Conservation (phyloP, 2,797 vertebrate species). For the Danionella dracula region DNA sequence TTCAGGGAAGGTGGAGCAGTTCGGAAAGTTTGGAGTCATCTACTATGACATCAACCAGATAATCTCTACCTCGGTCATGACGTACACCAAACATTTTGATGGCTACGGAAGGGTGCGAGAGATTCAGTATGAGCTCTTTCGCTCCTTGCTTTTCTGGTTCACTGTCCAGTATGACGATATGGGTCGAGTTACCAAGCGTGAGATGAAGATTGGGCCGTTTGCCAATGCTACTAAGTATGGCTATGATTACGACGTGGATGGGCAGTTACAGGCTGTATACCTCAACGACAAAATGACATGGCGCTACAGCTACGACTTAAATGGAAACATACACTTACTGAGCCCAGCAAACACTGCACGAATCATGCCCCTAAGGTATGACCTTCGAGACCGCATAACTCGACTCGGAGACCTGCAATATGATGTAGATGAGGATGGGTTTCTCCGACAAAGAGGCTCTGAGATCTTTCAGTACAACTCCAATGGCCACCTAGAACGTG, state of each 20-base stretch:
- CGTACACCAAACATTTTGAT: constrained; percentile 97
- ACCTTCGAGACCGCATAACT: constrained; percentile 93
- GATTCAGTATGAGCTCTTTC: constrained; percentile 96
- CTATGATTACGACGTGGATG: constrained; percentile 95
- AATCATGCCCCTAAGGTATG: constrained; percentile 86
- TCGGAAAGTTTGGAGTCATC: constrained; percentile 97
- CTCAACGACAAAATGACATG: constrained; percentile 95
- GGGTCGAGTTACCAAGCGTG: constrained; percentile 89
- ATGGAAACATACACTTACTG: constrained; percentile 92
- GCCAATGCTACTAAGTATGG: constrained; percentile 95
- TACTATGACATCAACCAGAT: constrained; percentile 99
- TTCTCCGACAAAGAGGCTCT: constrained; percentile 87
- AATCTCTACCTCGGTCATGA: constrained; percentile 97
- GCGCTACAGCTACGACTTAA: constrained; percentile 97
- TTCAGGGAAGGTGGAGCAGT: constrained; percentile 96
- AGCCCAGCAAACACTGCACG: constrained; percentile 87
- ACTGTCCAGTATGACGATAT: constrained; percentile 95
- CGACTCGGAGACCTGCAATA: constrained; percentile 94
- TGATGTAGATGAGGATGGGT: constrained; percentile 92
- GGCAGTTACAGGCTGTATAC: constrained; percentile 93
- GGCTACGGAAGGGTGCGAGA: constrained; percentile 93
- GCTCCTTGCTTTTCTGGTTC: constrained; percentile 97
- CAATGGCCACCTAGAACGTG: constrained; percentile 88
- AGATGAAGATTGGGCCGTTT: constrained; percentile 95
- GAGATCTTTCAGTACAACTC: constrained; percentile 98